Conservation (phyloP, 2,113 vertebrate species). For the Pangasianodon hypophthalmus region DNA sequence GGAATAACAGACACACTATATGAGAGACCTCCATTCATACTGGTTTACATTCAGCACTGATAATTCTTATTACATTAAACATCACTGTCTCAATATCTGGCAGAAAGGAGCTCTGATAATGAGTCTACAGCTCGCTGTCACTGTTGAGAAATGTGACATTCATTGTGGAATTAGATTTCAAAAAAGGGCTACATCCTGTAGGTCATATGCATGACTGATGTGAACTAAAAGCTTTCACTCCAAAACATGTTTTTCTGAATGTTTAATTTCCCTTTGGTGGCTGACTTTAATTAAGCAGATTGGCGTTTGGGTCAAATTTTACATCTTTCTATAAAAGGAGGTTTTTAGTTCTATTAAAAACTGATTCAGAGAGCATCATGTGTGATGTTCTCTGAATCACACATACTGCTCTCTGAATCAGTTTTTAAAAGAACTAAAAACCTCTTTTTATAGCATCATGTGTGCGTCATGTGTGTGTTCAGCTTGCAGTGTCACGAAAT, state of each 20-base stretch:
- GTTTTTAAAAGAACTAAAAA: not conserved
- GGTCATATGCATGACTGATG: not conserved
- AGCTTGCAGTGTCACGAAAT: not conserved
- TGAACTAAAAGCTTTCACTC: constrained; percentile 52
- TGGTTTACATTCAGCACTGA: constrained; percentile 45
- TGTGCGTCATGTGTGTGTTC: not conserved
- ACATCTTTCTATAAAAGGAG: not conserved
- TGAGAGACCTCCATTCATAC: constrained; percentile 31
- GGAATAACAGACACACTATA: constrained; percentile 19
- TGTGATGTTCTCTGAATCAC: not conserved
- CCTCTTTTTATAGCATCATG: not conserved
- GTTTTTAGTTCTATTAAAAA: not conserved
- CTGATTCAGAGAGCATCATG: not conserved
- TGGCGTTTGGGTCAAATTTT: not conserved
- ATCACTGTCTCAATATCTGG: not conserved
- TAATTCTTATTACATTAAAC: constrained; percentile 8
- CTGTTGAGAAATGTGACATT: not conserved
- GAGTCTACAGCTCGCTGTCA: not conserved
- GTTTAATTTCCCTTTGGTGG: not conserved
- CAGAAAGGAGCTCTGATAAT: not conserved
- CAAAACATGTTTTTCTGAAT: not conserved
- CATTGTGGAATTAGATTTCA: not conserved
- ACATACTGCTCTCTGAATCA: not conserved
- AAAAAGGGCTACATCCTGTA: not conserved
- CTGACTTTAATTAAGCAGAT: not conserved